Evolutionary conservation across 2,888 invertebrate genomes (phyloP).

Genomic region (Philaethria dido): DNA sequence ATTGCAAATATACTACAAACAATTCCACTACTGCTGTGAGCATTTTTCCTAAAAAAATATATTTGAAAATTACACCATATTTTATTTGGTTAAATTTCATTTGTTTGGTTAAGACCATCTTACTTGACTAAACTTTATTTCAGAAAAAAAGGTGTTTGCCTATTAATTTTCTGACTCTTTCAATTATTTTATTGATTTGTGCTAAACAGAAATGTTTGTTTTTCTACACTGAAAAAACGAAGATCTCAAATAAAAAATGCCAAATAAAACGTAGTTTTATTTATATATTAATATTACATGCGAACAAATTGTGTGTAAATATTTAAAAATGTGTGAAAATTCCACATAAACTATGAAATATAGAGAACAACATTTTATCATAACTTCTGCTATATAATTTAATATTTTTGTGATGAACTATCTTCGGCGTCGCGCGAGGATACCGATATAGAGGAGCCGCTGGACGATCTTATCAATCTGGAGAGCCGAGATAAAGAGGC

Average conservation of each 20-base stretch:
- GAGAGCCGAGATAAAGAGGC: slow-evolving; percentile 71
- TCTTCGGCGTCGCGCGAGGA: slow-evolving; percentile 60
- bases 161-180: not conserved
- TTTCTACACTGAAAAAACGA: slow-evolving; percentile 29
- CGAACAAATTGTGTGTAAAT: slow-evolving; percentile 15
- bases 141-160: not conserved
- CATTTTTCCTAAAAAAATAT: not conserved
- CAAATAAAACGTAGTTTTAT: slow-evolving; percentile 52
- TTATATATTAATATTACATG: slow-evolving; percentile 40
- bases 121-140: slow-evolving; percentile 10
- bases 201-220: slow-evolving; percentile 14
- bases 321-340: not conserved
- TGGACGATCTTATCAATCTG: slow-evolving; percentile 65
- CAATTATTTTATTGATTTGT: slow-evolving; percentile 12
- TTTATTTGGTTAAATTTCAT: not conserved
- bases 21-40: not conserved
- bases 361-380: not conserved
- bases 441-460: slow-evolving; percentile 61
- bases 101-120: not conserved
- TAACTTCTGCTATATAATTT: not conserved
- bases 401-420: slow-evolving; percentile 31
- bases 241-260: slow-evolving; percentile 49
- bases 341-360: slow-evolving; percentile 12
- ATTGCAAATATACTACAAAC: not conserved
- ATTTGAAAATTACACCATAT: not conserved